Evolutionary conservation across 2,797 vertebrate species (phyloP).

Genomic region (Schizothorax lantsangensis): DNA sequence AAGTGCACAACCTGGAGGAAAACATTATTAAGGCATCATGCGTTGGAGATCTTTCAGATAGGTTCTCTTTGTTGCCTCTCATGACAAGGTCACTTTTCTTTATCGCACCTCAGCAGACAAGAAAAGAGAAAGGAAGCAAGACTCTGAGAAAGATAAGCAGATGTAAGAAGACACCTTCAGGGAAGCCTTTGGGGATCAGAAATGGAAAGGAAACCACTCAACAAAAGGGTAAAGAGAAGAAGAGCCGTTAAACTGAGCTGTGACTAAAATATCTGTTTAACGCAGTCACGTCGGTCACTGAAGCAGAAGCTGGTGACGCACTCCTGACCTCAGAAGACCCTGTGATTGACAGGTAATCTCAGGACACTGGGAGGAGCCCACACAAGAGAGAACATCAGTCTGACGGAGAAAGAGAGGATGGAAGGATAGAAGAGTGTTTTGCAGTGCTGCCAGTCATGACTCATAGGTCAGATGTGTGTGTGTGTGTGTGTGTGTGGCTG

Average conservation of each 20-base stretch:
- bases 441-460: conserved; percentile 39
- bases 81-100: conserved; percentile 24
- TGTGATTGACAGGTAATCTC: conserved; percentile 32
- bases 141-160: conserved; percentile 1
- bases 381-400: neutral
- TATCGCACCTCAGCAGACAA: conserved; percentile 14
- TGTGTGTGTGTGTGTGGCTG: conserved; percentile 59
- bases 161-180: neutral
- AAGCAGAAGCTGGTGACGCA: neutral
- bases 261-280: conserved; percentile 3
- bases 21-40: neutral
- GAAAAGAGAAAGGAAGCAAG: neutral
- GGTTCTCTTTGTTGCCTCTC: conserved; percentile 15
- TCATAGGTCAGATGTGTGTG: conserved; percentile 62
- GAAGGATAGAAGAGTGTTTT: neutral
- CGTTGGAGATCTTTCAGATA: neutral
- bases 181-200: neutral
- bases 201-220: neutral
- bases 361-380: neutral
- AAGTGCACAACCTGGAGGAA: neutral
- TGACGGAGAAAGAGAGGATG: neutral
- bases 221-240: conserved; percentile 1
- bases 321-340: conserved; percentile 10
- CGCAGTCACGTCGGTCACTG: neutral
- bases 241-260: neutral